Evolutionary conservation across 2,888 invertebrate species (phyloP).

Genomic region (Orthosia gothica): DNA sequence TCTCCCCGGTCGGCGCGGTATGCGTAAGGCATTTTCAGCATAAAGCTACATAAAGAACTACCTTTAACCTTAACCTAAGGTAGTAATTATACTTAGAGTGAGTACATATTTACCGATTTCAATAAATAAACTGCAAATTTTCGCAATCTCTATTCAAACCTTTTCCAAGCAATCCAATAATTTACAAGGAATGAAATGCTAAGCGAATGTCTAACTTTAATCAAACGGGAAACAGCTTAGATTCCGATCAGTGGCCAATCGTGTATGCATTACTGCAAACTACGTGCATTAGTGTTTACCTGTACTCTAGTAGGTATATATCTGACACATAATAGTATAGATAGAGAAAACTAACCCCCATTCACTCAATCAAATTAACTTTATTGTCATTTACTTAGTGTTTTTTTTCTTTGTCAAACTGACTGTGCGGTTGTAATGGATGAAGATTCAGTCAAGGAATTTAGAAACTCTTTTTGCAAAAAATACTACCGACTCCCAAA

Average conservation of each 20-base stretch:
- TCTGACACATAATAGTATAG: not conserved
- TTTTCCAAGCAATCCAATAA: not conserved
- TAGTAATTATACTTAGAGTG: no score
- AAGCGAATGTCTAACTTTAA: conserved; percentile 19
- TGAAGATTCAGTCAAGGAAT: no score
- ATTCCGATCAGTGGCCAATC: conserved; percentile 47
- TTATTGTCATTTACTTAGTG: no score
- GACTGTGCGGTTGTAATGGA: no score
- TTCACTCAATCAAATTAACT: no score
- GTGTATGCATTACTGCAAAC: conserved; percentile 53
- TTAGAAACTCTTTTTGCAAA: no score
- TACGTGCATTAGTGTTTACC: conserved; percentile 23
- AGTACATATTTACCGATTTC: not conserved
- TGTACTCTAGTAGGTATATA: not conserved
- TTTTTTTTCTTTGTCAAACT: no score
- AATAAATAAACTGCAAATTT: not conserved
- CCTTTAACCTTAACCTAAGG: no score
- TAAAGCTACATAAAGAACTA: no score
- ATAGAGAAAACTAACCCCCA: not conserved
- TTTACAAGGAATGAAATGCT: not conserved
- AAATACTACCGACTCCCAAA: no score
- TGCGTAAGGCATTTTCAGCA: no score
- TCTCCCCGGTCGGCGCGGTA: no score
- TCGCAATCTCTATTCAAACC: not conserved
- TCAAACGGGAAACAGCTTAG: conserved; percentile 29